Conservation (phyloP, 2,797 vertebrate species). For the Eulemur coronatus region DNA sequence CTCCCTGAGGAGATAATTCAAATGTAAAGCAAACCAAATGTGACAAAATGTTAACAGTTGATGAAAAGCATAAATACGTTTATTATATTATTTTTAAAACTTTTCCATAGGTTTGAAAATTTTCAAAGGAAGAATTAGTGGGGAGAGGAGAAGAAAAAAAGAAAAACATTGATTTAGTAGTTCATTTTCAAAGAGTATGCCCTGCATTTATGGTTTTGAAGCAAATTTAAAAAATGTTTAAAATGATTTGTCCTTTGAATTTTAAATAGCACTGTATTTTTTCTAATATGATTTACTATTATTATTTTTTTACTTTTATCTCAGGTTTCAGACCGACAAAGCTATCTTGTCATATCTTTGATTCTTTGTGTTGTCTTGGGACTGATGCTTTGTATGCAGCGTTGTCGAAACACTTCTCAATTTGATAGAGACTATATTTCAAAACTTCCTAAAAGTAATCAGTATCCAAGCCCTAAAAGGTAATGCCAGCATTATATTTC, state of each 20-base stretch:
- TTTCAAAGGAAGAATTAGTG: background rate
- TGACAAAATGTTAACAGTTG: background rate
- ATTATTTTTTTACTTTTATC: background rate
- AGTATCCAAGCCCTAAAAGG: constrained; percentile 98
- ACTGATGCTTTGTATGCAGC: constrained; percentile 93
- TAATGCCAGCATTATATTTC: constrained; percentile 70
- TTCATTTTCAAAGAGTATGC: constrained; percentile 1
- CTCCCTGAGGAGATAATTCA: background rate
- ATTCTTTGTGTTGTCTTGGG: constrained; percentile 93
- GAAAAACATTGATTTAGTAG: background rate
- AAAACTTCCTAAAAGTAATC: constrained; percentile 93
- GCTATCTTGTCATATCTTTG: constrained; percentile 94
- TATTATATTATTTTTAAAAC: background rate
- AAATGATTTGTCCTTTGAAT: constrained; percentile 12
- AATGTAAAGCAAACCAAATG: background rate
- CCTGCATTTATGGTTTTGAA: constrained; percentile 12
- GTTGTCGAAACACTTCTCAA: constrained; percentile 88
- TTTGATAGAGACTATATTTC: constrained; percentile 84
- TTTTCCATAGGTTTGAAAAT: background rate
- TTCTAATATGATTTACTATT: background rate
- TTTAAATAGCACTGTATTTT: background rate
- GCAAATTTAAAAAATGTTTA: constrained; percentile 7
- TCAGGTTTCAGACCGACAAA: constrained; percentile 96
- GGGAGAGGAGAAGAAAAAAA: background rate
- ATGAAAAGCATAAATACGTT: background rate